Conservation (phyloP, 1,140 invertebrate genomes). For the Mya arenaria region DNA sequence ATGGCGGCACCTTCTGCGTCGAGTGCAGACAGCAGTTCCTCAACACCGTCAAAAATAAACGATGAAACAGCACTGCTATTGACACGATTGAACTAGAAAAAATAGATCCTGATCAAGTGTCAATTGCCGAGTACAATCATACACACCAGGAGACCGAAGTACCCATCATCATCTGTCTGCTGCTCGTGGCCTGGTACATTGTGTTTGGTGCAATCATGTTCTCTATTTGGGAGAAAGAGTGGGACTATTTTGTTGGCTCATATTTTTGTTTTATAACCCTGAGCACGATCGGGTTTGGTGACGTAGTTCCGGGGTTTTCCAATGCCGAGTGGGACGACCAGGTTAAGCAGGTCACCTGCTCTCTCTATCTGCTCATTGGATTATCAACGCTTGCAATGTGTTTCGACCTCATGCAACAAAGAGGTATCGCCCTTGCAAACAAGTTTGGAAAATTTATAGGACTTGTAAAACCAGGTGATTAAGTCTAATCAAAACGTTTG, state of each 20-base stretch:
- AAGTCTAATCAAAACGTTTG: no score
- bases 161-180: slow-evolving; percentile 77
- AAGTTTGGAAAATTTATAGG: slow-evolving; percentile 23
- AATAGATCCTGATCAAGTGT: slow-evolving; percentile 10
- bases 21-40: slow-evolving; percentile 45
- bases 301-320: slow-evolving; percentile 93
- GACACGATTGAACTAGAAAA: slow-evolving; percentile 48
- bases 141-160: slow-evolving; percentile 72
- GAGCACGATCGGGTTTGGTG: slow-evolving; percentile 94
- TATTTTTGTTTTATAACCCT: slow-evolving; percentile 97
- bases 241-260: slow-evolving; percentile 94
- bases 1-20: slow-evolving; percentile 51
- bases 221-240: slow-evolving; percentile 85
- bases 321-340: slow-evolving; percentile 82
- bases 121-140: background rate
- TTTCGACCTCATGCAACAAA: slow-evolving; percentile 98
- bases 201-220: slow-evolving; percentile 79
- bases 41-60: slow-evolving; percentile 26
- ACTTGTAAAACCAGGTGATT: background rate
- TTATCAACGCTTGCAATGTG: slow-evolving; percentile 99
- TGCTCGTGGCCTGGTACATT: slow-evolving; percentile 79
- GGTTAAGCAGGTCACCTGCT: slow-evolving; percentile 74
- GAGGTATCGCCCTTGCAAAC: slow-evolving; percentile 80
- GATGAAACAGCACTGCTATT: no score
- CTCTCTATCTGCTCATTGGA: slow-evolving; percentile 88